Evolutionary conservation across 2,888 invertebrate genomes (phyloP).

Genomic region (Trilocha varians): DNA sequence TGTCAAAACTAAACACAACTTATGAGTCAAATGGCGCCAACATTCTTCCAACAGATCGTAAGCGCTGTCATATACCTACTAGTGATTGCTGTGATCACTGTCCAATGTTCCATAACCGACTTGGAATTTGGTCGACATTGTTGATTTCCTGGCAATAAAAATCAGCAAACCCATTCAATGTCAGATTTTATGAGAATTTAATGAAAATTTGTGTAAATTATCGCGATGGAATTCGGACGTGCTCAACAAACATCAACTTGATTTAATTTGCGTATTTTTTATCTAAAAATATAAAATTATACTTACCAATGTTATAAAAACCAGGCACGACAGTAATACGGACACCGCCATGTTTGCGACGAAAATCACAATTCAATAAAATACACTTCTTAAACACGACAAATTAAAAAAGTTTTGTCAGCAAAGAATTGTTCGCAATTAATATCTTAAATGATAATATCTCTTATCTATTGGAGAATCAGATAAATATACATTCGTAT

Average conservation of each 20-base stretch:
- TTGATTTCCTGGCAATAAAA: constrained; percentile 59
- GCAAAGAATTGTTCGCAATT: constrained; percentile 40
- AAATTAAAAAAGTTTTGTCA: constrained; percentile 43
- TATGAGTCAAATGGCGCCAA: constrained; percentile 45
- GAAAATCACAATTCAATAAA: constrained; percentile 6
- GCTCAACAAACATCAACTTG: background rate
- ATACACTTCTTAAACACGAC: constrained; percentile 47
- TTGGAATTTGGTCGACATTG: constrained; percentile 37
- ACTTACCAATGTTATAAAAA: constrained; percentile 43
- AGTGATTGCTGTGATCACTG: constrained; percentile 31
- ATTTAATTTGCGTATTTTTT: background rate
- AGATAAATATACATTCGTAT: constrained; percentile 22
- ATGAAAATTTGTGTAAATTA: constrained; percentile 37
- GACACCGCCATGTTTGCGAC: background rate
- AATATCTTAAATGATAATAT: constrained; percentile 17
- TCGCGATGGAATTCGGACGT: constrained; percentile 24
- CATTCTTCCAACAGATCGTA: constrained; percentile 30
- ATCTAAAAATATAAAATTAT: constrained; percentile 4
- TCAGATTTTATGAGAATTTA: constrained; percentile 55
- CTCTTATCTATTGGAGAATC: constrained; percentile 19
- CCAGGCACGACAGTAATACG: constrained; percentile 11
- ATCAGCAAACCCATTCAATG: constrained; percentile 60
- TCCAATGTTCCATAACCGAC: constrained; percentile 41
- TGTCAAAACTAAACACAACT: constrained; percentile 40
- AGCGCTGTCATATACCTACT: constrained; percentile 18